These are phyloP conservation scores for Gallinago undulata DNA, from an alignment of 2,113 vertebrate genomes.

Conservation along the genomic window DNA sequence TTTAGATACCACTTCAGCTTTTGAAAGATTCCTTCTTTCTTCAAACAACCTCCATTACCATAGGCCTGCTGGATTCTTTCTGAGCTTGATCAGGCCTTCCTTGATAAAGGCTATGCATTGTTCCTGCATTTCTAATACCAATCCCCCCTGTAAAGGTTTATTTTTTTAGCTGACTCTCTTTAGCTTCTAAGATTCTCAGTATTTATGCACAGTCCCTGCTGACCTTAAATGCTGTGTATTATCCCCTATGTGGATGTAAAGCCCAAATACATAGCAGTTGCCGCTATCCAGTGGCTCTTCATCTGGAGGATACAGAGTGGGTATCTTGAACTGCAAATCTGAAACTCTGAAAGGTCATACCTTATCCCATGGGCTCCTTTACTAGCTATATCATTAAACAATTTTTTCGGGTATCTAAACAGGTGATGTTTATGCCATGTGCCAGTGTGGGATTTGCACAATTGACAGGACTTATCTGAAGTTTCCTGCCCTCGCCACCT, in stretches of 20 bases:
- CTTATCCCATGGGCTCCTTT: background rate
- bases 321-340: background rate
- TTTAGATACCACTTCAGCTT: background rate
- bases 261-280: background rate
- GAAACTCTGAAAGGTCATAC: background rate
- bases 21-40: background rate
- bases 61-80: background rate
- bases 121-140: background rate
- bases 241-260: background rate
- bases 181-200: background rate
- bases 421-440: background rate
- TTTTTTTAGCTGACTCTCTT: background rate
- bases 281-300: background rate
- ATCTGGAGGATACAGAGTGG: background rate
- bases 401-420: background rate
- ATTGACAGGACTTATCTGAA: background rate
- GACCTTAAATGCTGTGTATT: background rate
- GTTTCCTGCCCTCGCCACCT: background rate
- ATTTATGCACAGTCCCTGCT: background rate
- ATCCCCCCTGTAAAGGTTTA: background rate
- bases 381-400: background rate
- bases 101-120: background rate
- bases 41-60: background rate
- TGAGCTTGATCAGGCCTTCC: background rate
- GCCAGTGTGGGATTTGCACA: background rate